Base-by-base conservation (phyloP, 2,888 invertebrate genomes). In the Apamea epomidion region DNA sequence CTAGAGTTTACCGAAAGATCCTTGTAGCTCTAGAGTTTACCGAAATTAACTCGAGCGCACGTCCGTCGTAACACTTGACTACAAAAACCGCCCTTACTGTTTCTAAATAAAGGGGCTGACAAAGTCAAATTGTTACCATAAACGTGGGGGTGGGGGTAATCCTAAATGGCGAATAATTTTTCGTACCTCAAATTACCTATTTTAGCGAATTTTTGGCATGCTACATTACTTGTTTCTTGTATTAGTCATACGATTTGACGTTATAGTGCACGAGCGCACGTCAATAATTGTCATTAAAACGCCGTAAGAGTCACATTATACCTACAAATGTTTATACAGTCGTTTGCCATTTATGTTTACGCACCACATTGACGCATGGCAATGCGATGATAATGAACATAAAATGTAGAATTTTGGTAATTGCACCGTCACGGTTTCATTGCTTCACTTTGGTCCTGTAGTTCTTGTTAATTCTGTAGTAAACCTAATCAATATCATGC, bases 271-370 rank as follows among this genome's bases (percentile, higher is more conserved):
- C 14, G 0, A 76, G 32, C 32, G 16, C 76, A 60, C 32, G 0
- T 42, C 7, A 37, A 21, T 42, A 4, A 51, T 76, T 32, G 5
- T 12, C 58, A 45, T 37, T 76, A 21, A 48, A 74, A 74, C 14
- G 32, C 32, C 2, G 32, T 32, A 32, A 42, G 4, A 42, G 2
- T 58, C 54, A 76, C 12, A 58, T 72, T 72, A 74, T 62, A 16
- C 25, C 21, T 45, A 45, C 16, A 37, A 54, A 37, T 54, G 10
- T 37, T 54, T 51, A 45, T 14, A 45, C 67, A 80, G 0, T 76
- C n/a, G 42, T 76, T 76, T 65, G 6, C 32, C 16, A 51, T 82
- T 51, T 32, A 42, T 51, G 16, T 25, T 14, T 18, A 64, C 25
- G 2, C 65, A 54, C 18, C n/a, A 58, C n/a, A n/a, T 25, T 21